Base-by-base conservation (phyloP, 2,797 vertebrate genomes). In the Platalea minor region DNA sequence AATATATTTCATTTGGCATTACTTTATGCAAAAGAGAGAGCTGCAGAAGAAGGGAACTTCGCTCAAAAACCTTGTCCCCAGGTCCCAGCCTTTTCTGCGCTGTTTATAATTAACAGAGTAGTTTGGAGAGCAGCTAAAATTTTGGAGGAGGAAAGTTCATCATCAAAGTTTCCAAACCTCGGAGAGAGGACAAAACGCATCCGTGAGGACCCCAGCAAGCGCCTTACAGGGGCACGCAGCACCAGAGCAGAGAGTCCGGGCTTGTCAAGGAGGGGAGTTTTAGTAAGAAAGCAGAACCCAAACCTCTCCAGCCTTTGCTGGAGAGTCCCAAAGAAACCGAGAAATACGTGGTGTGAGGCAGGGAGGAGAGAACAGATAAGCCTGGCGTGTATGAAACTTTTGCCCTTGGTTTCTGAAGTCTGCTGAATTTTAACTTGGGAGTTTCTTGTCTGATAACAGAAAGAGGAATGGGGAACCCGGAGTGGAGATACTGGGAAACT, bases 341-440 rank as follows among this genome's bases (percentile, higher is more conserved):
- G 60, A 80, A 60, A 33, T 31, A 25, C 0, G 0, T 33, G 74
- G 6, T 28, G n/a, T 12, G 78, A 59, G 45, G 51, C 18, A 45
- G 59, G 39, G 35, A 41, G 26, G 59, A 29, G 46, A 54, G 50
- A 45, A 29, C 31, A 51, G 53, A 33, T 3, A 4, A 31, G 48
- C 16, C 37, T 68, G 57, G 53, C 1, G 9, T 7, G 4, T 35
- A 4, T 63, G 59, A 45, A 72, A 48, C n/a, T 33, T 88, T 63
- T 76, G 17, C 39, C 41, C 16, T 12, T 39, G 54, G 10, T 26
- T 74, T 72, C 68, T 80, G 60, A 60, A 76, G 17, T n/a, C 68
- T 65, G 45, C 54, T 65, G 14, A 48, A 48, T 23, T 64, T 56
- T 64, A 51, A 48, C 54, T 41, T 25, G 78, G 48, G 39, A 37